Evolutionary conservation across 1,140 invertebrate genomes (phyloP), one percentile per base, ranked within the genome.

Genomic region (Papilio machaon): DNA sequence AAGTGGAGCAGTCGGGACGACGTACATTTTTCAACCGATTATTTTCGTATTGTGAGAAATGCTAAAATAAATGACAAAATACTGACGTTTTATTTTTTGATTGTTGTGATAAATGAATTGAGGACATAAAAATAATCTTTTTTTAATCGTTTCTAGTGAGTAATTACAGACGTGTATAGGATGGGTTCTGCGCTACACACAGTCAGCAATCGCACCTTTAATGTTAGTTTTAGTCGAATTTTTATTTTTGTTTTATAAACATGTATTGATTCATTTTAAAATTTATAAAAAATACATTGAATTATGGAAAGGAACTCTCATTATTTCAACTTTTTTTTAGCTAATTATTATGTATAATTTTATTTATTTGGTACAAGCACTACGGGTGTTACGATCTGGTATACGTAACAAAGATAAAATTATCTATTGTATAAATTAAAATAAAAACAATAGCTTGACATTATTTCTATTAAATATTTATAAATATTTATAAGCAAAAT

Each of bases 1-100:
- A 93, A 90, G 85, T 89, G 87, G 87, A 89, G 87, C 87, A 80
- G 9, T 38, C 79, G 75, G 78, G 79, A 47, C 54, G 30, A 70
- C 74, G 82, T 83, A 84, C 85, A 78, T 23, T 74, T 74, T 49
- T 76, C 74, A 23, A 46, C 64, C 23, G 30, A 47, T 10, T 74
- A 43, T 47, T 17, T 74, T 17, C 23, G 7, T 47, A 8, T 23
- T 47, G 19, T 11, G 43, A 10, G 9, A 43, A 43, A 74, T 47
- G 46, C 17, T 10, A n/a, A 74, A 46, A 46, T 43, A 73, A 73
- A 19, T 47, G 73, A 74, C 73, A 74, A 74, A 73, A 74, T 74
- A 47, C 73, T 74, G 73, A 74, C 73, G 19, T 74, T 74, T 60
- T 60, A 19, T 19, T 60, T 60, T 70, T 70, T 70, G 64, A 70